Evolutionary conservation across 2,797 vertebrate species (phyloP).

Genomic region (Bradypodion ventrale): DNA sequence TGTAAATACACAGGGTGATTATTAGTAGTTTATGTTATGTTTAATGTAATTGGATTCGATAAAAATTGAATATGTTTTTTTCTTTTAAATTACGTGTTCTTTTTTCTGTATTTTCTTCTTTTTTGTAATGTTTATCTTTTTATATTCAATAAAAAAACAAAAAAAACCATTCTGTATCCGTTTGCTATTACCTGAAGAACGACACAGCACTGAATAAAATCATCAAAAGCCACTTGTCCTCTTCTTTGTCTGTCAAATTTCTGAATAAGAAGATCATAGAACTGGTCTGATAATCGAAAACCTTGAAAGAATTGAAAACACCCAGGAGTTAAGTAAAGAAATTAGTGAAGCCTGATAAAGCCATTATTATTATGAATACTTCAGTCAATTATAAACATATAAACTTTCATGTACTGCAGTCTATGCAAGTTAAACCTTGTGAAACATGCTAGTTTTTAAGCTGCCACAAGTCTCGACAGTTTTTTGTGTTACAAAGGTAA

Average conservation of each 20-base stretch:
- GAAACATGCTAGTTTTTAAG: not conserved
- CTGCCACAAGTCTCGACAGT: not conserved
- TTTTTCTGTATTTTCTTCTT: too few relatives aligned
- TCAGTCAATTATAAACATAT: not conserved
- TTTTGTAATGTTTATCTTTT: too few relatives aligned
- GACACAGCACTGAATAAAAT: constrained; percentile 99
- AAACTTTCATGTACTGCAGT: not conserved
- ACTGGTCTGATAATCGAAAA: constrained; percentile 95
- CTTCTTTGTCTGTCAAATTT: constrained; percentile 97
- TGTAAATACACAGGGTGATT: too few relatives aligned
- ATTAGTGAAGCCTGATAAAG: not conserved
- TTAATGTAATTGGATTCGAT: too few relatives aligned
- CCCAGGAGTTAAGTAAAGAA: not conserved
- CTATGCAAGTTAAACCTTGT: not conserved
- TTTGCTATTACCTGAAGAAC: constrained; percentile 89
- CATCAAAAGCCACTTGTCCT: constrained; percentile 96
- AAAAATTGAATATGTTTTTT: too few relatives aligned
- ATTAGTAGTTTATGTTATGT: too few relatives aligned
- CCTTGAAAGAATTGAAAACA: constrained; percentile 75
- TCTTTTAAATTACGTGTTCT: too few relatives aligned
- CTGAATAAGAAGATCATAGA: constrained; percentile 93
- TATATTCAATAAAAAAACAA: too few relatives aligned
- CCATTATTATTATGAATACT: not conserved
- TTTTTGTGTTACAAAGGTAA: not conserved
- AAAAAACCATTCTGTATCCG: not conserved